Percentiles rank a stretch among this genome's conserved stretches.
Evolutionary conservation across 2,113 vertebrate genomes (phyloP).

Genomic region (Cephalopholis sonnerati): DNA sequence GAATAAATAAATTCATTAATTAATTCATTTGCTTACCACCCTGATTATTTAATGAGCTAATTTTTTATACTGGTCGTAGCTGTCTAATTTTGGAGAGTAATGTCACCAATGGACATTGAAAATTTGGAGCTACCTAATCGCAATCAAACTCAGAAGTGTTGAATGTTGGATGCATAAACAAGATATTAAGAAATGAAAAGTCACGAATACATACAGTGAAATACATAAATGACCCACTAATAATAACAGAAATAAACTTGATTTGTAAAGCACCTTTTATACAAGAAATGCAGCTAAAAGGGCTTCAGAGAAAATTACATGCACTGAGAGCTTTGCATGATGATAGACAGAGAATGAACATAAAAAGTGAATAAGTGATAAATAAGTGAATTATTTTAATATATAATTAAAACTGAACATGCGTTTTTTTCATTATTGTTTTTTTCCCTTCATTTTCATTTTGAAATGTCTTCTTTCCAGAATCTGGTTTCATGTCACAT

Average conservation of each 20-base stretch:
- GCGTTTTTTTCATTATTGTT: background rate
- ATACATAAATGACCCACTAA: background rate
- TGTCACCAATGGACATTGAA: background rate
- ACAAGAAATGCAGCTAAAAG: too few species aligned
- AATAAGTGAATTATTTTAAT: background rate
- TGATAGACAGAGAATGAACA: too few species aligned
- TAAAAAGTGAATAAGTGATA: too few species aligned
- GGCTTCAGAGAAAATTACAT: too few species aligned
- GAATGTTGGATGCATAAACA: background rate
- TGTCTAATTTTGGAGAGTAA: background rate
- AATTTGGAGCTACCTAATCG: background rate
- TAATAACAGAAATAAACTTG: too few species aligned
- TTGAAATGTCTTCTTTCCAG: background rate
- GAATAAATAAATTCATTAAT: background rate
- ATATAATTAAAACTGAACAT: background rate
- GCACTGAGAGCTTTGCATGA: too few species aligned
- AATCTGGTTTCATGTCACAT: background rate
- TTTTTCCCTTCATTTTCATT: background rate
- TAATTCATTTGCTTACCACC: background rate
- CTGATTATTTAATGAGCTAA: background rate
- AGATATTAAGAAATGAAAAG: background rate
- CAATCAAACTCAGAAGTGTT: background rate
- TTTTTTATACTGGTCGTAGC: background rate
- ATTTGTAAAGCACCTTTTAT: too few species aligned
- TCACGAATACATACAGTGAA: background rate